Percentiles rank a stretch among this genome's conserved stretches.
phyloP scores from a whole-genome alignment of 2,888 invertebrate genomes.

The Plagiodera versicolora region DNA sequence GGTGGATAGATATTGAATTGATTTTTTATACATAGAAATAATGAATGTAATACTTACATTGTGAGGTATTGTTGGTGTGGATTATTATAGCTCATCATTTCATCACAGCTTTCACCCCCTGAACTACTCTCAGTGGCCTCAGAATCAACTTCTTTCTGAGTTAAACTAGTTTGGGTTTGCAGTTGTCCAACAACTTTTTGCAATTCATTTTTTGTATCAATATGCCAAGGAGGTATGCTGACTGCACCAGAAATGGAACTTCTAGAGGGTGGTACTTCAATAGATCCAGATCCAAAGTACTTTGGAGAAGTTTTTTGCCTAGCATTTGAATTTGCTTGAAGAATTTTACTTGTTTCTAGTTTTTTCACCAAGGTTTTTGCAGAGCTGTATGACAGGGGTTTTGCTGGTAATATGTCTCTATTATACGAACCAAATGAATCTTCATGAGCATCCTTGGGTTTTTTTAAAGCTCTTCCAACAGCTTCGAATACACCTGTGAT shows the following conservation, averaged over 20 bases:
- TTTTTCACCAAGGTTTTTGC: conserved; percentile 62
- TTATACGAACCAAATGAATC: conserved; percentile 11
- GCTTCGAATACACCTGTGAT: conserved; percentile 75
- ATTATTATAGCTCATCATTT: conserved; percentile 78
- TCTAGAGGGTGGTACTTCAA: conserved; percentile 42
- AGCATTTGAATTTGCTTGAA: conserved; percentile 51
- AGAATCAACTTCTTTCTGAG: conserved; percentile 81
- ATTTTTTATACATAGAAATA: too few species aligned
- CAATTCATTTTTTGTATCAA: conserved; percentile 60
- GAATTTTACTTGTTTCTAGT: conserved; percentile 56
- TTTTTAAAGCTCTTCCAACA: conserved; percentile 62
- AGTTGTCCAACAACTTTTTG: conserved; percentile 74
- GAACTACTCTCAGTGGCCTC: conserved; percentile 94
- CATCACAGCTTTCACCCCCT: conserved; percentile 93
- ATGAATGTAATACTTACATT: conserved; percentile 66
- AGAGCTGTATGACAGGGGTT: conserved; percentile 57
- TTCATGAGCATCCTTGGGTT: conserved; percentile 39
- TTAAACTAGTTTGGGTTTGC: conserved; percentile 70
- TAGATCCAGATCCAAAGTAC: conserved; percentile 61
- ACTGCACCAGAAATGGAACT: conserved; percentile 44
- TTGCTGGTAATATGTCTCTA: conserved; percentile 36
- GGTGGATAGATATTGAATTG: too few species aligned
- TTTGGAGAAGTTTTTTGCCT: conserved; percentile 50
- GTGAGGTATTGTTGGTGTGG: conserved; percentile 73
- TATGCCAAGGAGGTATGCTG: conserved; percentile 55